phyloP scores from a whole-genome alignment of 1,140 invertebrate genomes.

The Ditylenchus dipsaci region DNA sequence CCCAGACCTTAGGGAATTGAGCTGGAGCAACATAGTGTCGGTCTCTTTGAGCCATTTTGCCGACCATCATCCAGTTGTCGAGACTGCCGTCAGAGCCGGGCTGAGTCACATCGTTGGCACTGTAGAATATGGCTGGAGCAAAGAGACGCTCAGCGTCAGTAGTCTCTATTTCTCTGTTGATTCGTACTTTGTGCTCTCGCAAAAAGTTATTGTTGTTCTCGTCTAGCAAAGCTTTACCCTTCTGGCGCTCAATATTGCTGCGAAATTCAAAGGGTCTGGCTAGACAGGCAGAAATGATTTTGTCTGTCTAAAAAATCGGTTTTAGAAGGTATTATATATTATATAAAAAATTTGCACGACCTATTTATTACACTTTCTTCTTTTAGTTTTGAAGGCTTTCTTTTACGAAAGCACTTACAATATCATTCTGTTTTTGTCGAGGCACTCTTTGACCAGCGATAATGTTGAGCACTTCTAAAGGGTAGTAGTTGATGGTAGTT shows the following conservation, averaged over 20 bases:
- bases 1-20: slow-evolving; percentile 14
- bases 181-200: slow-evolving; percentile 15
- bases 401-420: too few species aligned
- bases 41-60: not conserved
- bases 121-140: slow-evolving; percentile 20
- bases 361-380: too few species aligned
- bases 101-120: slow-evolving; percentile 14
- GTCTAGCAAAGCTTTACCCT: too few species aligned
- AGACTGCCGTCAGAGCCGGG: slow-evolving; percentile 3
- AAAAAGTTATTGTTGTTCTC: slow-evolving; percentile 8
- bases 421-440: slow-evolving; percentile 7
- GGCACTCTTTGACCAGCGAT: slow-evolving; percentile 23
- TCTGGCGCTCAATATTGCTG: too few species aligned
- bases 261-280: too few species aligned
- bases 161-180: too few species aligned
- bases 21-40: slow-evolving; percentile 8
- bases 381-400: too few species aligned
- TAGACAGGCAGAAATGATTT: too few species aligned
- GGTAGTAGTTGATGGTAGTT: slow-evolving; percentile 11
- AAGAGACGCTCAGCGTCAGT: slow-evolving; percentile 6
- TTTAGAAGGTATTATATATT: too few species aligned
- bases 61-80: slow-evolving; percentile 8
- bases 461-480: slow-evolving; percentile 28
- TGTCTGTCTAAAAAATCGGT: too few species aligned
- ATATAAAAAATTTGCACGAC: too few species aligned